Evolutionary conservation across 2,888 invertebrate species (phyloP).

Genomic region (Drosophila kanekoi): DNA sequence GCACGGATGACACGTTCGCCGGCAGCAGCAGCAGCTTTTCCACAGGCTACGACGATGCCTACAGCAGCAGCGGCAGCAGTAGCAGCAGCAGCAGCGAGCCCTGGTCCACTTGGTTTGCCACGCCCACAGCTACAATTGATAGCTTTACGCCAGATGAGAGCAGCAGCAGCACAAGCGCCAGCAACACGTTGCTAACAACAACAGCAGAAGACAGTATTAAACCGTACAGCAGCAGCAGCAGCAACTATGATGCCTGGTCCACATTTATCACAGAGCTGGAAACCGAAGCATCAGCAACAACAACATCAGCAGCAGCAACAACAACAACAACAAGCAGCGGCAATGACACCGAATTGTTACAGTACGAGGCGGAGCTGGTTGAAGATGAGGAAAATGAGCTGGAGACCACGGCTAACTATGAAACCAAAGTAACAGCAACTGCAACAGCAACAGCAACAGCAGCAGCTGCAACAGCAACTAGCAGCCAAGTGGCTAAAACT

Average conservation of each 20-base stretch:
- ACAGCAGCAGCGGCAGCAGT: constrained; percentile 51
- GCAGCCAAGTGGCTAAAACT: constrained; percentile 25
- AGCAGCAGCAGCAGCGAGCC: constrained; percentile 57
- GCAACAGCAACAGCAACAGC: constrained; percentile 28
- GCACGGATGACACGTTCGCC: constrained; percentile 29
- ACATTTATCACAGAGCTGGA: constrained; percentile 67
- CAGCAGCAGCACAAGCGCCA: constrained; percentile 56
- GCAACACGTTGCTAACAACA: constrained; percentile 56
- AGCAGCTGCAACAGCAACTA: constrained; percentile 20
- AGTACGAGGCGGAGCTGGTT: constrained; percentile 56
- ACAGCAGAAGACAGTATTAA: constrained; percentile 72
- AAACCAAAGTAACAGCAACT: constrained; percentile 73
- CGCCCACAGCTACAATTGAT: constrained; percentile 62
- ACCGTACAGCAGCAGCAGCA: constrained; percentile 51
- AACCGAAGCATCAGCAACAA: constrained; percentile 52
- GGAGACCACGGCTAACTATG: constrained; percentile 57
- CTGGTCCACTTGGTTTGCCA: constrained; percentile 68
- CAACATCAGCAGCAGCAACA: constrained; percentile 39
- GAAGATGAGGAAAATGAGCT: constrained; percentile 53
- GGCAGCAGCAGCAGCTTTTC: constrained; percentile 48
- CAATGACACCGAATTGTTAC: constrained; percentile 63
- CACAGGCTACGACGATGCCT: constrained; percentile 56
- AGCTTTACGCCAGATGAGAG: constrained; percentile 47
- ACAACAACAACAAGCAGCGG: constrained; percentile 35
- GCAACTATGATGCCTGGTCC: constrained; percentile 60